Percentiles rank a stretch among this genome's conserved stretches.
These are phyloP conservation scores for Microctonus aethiopoides DNA, from an alignment of 2,888 invertebrate species.

Conservation along the genomic window DNA sequence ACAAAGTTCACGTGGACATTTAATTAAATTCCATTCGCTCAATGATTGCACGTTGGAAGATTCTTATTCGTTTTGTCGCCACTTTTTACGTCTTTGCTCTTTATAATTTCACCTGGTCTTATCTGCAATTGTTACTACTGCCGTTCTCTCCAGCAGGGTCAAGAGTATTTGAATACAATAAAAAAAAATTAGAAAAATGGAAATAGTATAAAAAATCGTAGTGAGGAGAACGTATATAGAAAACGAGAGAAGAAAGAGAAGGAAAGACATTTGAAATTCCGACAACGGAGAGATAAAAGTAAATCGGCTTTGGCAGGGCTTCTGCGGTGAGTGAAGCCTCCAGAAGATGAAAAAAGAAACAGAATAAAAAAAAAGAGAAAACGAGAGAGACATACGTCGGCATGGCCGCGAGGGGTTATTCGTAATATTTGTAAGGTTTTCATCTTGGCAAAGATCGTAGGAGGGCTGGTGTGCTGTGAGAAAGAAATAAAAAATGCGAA, in stretches of 20 bases:
- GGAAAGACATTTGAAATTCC: constrained; percentile 50
- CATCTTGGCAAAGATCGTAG: constrained; percentile 45
- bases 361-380: constrained; percentile 10
- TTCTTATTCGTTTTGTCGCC: constrained; percentile 12
- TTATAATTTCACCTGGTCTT: not conserved
- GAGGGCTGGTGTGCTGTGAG: constrained; percentile 19
- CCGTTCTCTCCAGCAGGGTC: not conserved
- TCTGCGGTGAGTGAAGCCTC: constrained; percentile 43
- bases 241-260: constrained; percentile 28
- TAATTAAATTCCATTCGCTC: constrained; percentile 51
- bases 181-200: not conserved
- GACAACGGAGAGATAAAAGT: constrained; percentile 55
- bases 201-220: constrained; percentile 30
- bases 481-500: constrained; percentile 24
- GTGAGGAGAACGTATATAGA: constrained; percentile 11
- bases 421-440: constrained; percentile 64
- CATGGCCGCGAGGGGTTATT: constrained; percentile 53
- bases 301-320: constrained; percentile 63
- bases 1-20: constrained; percentile 38
- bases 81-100: constrained; percentile 11
- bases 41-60: constrained; percentile 42
- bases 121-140: too few species aligned
- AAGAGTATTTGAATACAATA: not conserved
- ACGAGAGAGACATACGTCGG: constrained; percentile 18
- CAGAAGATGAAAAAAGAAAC: constrained; percentile 31